Evolutionary conservation across 1,140 invertebrate genomes (phyloP), one percentile per base, ranked within the genome.

Genomic region (Pogonomyrmex californicus): DNA sequence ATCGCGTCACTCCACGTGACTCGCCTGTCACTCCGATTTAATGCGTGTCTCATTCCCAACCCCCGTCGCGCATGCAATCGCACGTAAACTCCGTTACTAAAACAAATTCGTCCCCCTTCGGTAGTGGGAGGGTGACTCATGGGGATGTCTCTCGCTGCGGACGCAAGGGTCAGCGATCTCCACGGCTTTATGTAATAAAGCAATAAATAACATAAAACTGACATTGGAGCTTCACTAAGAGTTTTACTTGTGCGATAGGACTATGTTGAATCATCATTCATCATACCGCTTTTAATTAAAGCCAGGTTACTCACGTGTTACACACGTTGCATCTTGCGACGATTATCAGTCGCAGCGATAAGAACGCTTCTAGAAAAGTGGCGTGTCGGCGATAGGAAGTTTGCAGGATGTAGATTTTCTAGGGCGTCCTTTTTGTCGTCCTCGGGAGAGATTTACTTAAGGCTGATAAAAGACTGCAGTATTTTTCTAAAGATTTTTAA

Each of bases 401-500:
- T 23, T 60, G 23, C 12, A 0, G 38, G 14, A 54, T 56, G 23
- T 0, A 23, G 33, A 41, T 2, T 54, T 51, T 2, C 62, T 17
- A 62, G 30, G 17, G 30, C 68, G 23, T 14, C 17, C 12, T 47
- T 38, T 6, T 12, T 41, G 12, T 38, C 4, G 56, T 41, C 44
- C n/a, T 36, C 54, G 54, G 7, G 0, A 75, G 41, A 73, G 54
- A 83, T 83, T 83, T 83, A 75, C 54, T 62, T 73, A 49, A 62
- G 54, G 17, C 33, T 83, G 68, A 83, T 83, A 83, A 83, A 83
- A 49, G 30, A 56, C 44, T 6, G 68, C 41, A n/a, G 17, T 60
- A 75, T 83, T 83, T 83, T 83, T 83, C 54, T 83, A 41, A 38
- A 60, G 68, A 83, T 83, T 75, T 82, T 73, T 75, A 75, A 83